phyloP scores from a whole-genome alignment of 2,888 invertebrate genomes.

The Dryocosmus kuriphilus region DNA sequence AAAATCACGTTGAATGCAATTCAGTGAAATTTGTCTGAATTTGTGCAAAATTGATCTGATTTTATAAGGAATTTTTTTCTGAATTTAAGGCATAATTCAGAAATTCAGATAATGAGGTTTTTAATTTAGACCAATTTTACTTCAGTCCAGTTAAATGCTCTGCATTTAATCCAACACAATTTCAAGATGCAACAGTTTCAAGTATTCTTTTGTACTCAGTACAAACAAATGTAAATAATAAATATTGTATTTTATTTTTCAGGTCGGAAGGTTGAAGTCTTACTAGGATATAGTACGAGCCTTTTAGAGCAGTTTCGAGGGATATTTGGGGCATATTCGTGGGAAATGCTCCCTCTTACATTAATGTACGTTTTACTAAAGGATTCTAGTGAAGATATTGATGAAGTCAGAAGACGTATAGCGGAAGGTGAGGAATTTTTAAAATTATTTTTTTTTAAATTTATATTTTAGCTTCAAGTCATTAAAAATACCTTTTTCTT shows the following conservation, averaged over 20 bases:
- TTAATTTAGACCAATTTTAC: no score
- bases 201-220: no score
- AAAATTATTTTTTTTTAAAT: neutral
- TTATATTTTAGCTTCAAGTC: neutral
- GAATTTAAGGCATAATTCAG: no score
- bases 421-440: constrained; percentile 40
- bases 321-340: neutral
- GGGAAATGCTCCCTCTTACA: neutral
- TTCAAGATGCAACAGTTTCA: no score
- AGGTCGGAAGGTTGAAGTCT: neutral
- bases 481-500: neutral
- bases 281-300: constrained; percentile 1
- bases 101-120: no score
- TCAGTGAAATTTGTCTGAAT: no score
- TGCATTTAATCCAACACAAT: no score
- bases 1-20: no score
- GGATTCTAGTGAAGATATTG: neutral
- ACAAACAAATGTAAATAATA: no score
- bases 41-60: no score
- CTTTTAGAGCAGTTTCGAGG: neutral
- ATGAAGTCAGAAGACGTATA: neutral
- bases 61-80: no score
- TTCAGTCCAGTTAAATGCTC: no score
- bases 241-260: constrained; percentile 6
- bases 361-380: constrained; percentile 21